Evolutionary conservation across 2,113 vertebrate species (phyloP).

Genomic region (Dolichallabes microphthalmus): DNA sequence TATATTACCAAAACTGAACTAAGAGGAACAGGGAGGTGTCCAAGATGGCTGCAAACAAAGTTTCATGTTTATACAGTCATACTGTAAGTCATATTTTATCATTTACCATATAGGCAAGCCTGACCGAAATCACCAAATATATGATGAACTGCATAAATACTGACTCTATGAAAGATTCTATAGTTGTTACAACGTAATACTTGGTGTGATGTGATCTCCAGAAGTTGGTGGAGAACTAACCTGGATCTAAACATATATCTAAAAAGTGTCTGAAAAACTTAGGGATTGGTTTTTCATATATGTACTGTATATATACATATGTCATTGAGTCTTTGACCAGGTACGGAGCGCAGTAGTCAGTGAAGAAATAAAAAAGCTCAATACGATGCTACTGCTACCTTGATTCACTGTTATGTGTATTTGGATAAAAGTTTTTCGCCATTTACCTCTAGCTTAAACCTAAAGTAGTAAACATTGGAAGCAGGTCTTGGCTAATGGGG

Average conservation of each 20-base stretch:
- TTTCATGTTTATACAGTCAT: neutral
- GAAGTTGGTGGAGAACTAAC: neutral
- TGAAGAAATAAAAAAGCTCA: neutral
- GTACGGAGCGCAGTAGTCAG: neutral
- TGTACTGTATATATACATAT: too few species aligned
- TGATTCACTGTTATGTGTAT: neutral
- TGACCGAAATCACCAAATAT: neutral
- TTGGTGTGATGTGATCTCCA: neutral
- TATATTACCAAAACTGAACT: neutral
- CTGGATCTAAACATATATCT: neutral
- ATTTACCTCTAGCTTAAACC: neutral
- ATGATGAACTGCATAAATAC: neutral
- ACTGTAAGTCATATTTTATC: neutral
- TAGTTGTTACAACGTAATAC: neutral
- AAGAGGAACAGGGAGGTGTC: neutral
- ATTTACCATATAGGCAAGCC: neutral
- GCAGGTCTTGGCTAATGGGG: constrained; percentile 2
- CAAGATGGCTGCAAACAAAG: neutral
- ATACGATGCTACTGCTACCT: neutral
- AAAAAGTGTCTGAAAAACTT: neutral
- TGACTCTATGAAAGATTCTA: neutral
- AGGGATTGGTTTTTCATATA: neutral
- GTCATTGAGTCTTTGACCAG: neutral
- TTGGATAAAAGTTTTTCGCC: neutral
- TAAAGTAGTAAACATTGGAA: neutral